A percentile compares a stretch with the other conserved stretches of the same genome.
These are phyloP conservation scores for Thamnophis elegans DNA, from an alignment of 2,797 vertebrate species.

Conservation along the genomic window DNA sequence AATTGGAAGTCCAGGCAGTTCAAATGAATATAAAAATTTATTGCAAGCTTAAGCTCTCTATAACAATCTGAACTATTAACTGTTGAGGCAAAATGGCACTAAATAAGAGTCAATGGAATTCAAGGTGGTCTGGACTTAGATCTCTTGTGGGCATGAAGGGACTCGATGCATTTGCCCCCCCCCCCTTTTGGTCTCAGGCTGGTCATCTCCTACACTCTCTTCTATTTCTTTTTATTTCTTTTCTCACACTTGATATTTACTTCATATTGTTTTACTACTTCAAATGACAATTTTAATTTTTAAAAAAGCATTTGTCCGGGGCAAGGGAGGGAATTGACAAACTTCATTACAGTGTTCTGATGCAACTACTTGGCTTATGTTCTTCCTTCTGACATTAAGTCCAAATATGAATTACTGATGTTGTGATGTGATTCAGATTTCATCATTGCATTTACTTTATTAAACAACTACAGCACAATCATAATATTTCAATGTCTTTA, in stretches of 20 bases:
- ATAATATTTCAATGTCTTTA: not conserved
- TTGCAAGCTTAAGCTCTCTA: not conserved
- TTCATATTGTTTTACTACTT: not conserved
- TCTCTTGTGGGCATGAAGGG: not conserved
- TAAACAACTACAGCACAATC: not conserved
- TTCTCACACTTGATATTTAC: not conserved
- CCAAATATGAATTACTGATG: not conserved
- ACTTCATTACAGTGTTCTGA: not conserved
- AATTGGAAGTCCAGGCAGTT: not conserved
- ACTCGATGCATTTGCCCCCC: rapidly evolving
- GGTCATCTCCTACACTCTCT: not conserved
- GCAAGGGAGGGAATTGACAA: not conserved
- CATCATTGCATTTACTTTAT: not conserved
- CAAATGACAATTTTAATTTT: not conserved
- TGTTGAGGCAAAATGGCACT: not conserved
- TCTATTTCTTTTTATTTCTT: not conserved
- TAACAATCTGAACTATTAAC: not conserved
- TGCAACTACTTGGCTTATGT: not conserved
- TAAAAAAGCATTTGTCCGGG: not conserved
- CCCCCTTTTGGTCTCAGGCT: not conserved
- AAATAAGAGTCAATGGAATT: not conserved
- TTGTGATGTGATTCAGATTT: not conserved
- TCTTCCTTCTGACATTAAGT: not conserved
- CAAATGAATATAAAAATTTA: not conserved
- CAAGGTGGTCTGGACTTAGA: not conserved